Evolutionary conservation across 1,140 invertebrate genomes (phyloP), one percentile per base, ranked within the genome.

Genomic region (Augochlora pura): DNA sequence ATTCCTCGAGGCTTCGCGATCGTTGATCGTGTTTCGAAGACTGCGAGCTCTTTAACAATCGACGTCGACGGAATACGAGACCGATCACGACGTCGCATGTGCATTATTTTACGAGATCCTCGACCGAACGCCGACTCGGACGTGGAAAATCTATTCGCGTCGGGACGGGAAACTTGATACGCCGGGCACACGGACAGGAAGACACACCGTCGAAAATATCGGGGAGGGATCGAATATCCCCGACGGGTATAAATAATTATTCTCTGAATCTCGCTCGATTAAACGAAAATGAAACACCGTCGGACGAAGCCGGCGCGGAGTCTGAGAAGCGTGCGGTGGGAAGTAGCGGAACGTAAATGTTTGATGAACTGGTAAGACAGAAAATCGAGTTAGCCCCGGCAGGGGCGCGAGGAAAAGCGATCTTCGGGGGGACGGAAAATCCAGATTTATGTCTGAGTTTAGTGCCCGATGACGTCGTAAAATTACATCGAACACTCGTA

Each of bases 361-460:
- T 78, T 78, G 76, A 78, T 78, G 76, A 78, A 78, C 76, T 72
- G 38, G 76, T 78, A 78, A 76, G 72, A 63, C 54, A 76, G 63
- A 85, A 82, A 85, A 78, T 84, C 82, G 76, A 60, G 77, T 84
- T 83, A 82, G 59, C 49, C 46, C 46, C 64, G 52, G 16, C 2
- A 18, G 39, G 27, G 73, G 59, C 39, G 42, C 38, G 16, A 46
- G 18, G 57, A 52, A 59, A 54, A 78, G 46, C 80, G 82, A 82
- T 82, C 80, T 71, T 74, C 32, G 42, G 49, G 64, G 64, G 5
- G 14, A 71, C 64, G 12, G 60, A 75, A 78, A 85, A 86, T 84
- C 63, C 49, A 62, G 80, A 86, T 86, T 86, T 85, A 85, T 85
- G 64, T 67, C 57, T 49, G 54, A 82, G 75, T 82, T 86, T 86